Percentiles rank a stretch among this genome's conserved stretches.
Evolutionary conservation across 2,113 vertebrate species (phyloP).

Genomic region (Ophthalmotilapia sp.): DNA sequence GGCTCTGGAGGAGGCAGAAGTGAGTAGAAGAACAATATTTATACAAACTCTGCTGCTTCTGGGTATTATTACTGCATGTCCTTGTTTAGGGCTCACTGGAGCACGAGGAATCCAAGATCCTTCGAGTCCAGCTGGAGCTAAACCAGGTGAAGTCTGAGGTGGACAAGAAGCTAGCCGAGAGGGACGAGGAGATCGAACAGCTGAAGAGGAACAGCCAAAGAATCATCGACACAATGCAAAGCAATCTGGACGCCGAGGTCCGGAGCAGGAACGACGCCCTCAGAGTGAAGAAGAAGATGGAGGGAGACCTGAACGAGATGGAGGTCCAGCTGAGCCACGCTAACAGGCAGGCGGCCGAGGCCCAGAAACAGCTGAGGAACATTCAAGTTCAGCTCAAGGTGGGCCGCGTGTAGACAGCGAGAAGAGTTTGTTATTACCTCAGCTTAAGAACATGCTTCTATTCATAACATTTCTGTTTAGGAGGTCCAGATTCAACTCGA

Average conservation of each 20-base stretch:
- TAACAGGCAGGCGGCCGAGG: slow-evolving; percentile 74
- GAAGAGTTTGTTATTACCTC: background rate
- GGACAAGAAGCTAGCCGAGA: slow-evolving; percentile 51
- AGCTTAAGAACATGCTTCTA: background rate
- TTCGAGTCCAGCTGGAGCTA: slow-evolving; percentile 50
- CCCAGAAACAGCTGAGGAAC: slow-evolving; percentile 70
- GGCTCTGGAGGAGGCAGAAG: slow-evolving; percentile 68
- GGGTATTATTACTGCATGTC: rapidly evolving
- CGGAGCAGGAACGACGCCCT: slow-evolving; percentile 53
- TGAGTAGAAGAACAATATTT: background rate
- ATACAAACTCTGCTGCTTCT: background rate
- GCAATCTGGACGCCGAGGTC: slow-evolving; percentile 48
- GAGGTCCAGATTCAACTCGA: slow-evolving; percentile 56
- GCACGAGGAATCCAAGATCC: slow-evolving; percentile 45
- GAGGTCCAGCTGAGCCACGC: slow-evolving; percentile 74
- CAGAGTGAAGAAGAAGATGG: slow-evolving; percentile 77
- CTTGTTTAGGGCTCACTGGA: slow-evolving; percentile 41
- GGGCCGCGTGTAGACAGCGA: too few relatives aligned
- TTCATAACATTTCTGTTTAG: background rate
- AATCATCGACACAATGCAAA: slow-evolving; percentile 73
- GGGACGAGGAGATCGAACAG: slow-evolving; percentile 65
- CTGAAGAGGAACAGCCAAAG: slow-evolving; percentile 56
- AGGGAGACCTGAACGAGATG: slow-evolving; percentile 55
- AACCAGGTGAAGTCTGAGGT: slow-evolving; percentile 53
- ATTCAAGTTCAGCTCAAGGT: slow-evolving; percentile 44